Evolutionary conservation across 2,797 vertebrate species (phyloP).

Genomic region (Sphaeramia orbicularis): DNA sequence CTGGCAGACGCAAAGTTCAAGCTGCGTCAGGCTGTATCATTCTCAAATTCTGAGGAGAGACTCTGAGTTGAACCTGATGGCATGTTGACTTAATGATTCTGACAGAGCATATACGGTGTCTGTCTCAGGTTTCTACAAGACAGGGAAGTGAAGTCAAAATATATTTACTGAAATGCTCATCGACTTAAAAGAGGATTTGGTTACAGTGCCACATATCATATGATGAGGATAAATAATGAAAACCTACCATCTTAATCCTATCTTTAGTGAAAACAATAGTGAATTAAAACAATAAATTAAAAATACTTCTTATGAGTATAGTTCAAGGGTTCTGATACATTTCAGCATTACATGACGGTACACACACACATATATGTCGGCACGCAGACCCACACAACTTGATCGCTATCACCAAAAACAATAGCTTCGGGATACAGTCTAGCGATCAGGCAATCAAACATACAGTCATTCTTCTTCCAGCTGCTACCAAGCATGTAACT

Average conservation of each 20-base stretch:
- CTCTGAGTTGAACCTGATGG: slow-evolving; percentile 72
- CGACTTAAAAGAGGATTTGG: slow-evolving; percentile 48
- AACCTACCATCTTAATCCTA: background rate
- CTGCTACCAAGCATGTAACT: slow-evolving; percentile 86
- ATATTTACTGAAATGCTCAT: slow-evolving; percentile 67
- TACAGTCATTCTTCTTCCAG: slow-evolving; percentile 81
- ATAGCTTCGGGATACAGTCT: slow-evolving; percentile 77
- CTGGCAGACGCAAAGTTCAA: slow-evolving; percentile 78
- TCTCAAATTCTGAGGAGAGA: slow-evolving; percentile 75
- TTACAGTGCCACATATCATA: slow-evolving; percentile 43
- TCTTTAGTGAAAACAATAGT: background rate
- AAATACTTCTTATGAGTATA: slow-evolving; percentile 3
- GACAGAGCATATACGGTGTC: slow-evolving; percentile 78
- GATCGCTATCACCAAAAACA: slow-evolving; percentile 73
- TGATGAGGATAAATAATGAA: slow-evolving; percentile 37
- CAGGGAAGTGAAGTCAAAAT: slow-evolving; percentile 67
- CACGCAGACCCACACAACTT: slow-evolving; percentile 47
- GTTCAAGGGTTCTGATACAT: slow-evolving; percentile 14
- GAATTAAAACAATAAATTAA: background rate
- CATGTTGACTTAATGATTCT: slow-evolving; percentile 81
- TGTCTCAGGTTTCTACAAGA: slow-evolving; percentile 76
- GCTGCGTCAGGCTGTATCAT: slow-evolving; percentile 76
- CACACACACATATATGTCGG: slow-evolving; percentile 6
- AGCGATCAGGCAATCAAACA: slow-evolving; percentile 84
- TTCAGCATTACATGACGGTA: slow-evolving; percentile 24